These are phyloP conservation scores for Uria lomvia DNA, from an alignment of 2,113 vertebrate genomes.

Conservation along the genomic window DNA sequence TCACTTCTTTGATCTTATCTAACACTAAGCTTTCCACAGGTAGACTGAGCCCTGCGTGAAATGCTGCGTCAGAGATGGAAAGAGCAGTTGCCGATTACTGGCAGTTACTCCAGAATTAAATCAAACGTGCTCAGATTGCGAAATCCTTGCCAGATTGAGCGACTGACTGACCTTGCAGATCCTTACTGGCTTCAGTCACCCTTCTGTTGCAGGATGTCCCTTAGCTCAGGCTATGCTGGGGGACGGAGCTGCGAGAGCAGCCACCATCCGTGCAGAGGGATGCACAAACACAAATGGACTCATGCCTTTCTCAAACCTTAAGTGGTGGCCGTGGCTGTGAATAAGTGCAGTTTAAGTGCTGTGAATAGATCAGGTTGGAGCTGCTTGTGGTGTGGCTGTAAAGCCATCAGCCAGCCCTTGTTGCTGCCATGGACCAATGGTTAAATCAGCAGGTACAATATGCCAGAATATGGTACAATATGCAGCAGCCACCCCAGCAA, in stretches of 20 bases:
- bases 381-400: fast-evolving
- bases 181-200: neutral
- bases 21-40: slow-evolving; percentile 3
- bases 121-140: neutral
- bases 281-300: neutral
- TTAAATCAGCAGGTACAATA: neutral
- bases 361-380: neutral
- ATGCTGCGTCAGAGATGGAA: slow-evolving; percentile 34
- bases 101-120: slow-evolving; percentile 22
- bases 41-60: neutral
- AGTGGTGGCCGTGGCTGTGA: neutral
- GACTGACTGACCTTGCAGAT: neutral
- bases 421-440: neutral
- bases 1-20: slow-evolving; percentile 35
- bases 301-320: neutral
- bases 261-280: fast-evolving
- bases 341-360: neutral
- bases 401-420: neutral
- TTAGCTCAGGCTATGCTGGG: fast-evolving
- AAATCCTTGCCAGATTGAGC: neutral
- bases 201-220: neutral
- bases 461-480: neutral
- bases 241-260: neutral
- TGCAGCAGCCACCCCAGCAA: neutral
- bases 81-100: neutral